phyloP scores from a whole-genome alignment of 2,797 vertebrate genomes.

The Sus cebifrons region DNA sequence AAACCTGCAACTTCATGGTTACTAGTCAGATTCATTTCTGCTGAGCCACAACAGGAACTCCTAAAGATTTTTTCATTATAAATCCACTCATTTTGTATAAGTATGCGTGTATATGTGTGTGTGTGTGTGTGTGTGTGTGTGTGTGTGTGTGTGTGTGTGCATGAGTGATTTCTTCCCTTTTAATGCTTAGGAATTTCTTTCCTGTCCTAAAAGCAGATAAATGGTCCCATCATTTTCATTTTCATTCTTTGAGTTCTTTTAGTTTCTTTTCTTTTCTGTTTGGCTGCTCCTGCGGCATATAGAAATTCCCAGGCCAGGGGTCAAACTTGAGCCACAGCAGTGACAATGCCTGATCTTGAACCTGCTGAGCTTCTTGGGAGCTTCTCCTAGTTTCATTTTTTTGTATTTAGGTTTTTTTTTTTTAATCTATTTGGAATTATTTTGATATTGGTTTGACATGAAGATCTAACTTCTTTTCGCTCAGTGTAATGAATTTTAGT shows the following conservation, averaged over 20 bases:
- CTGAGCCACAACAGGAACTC: no score
- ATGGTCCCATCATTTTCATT: neutral
- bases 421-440: neutral
- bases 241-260: neutral
- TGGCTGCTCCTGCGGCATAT: no score
- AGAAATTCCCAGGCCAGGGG: no score
- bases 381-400: neutral
- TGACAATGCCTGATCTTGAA: no score
- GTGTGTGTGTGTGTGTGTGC: no score
- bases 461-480: neutral
- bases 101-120: no score
- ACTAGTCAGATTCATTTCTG: no score
- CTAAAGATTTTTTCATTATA: neutral
- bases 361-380: no score
- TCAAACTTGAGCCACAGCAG: no score
- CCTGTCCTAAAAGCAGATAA: neutral
- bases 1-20: no score
- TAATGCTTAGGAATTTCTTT: conserved; percentile 14
- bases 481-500: conserved; percentile 14
- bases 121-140: no score
- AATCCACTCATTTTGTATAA: neutral
- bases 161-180: conserved; percentile 6
- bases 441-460: conserved; percentile 26
- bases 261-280: neutral
- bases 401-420: neutral